Evolutionary conservation across 2,113 vertebrate species (phyloP), one percentile per base, ranked within the genome.

Genomic region (Rousettus leschenaultii): DNA sequence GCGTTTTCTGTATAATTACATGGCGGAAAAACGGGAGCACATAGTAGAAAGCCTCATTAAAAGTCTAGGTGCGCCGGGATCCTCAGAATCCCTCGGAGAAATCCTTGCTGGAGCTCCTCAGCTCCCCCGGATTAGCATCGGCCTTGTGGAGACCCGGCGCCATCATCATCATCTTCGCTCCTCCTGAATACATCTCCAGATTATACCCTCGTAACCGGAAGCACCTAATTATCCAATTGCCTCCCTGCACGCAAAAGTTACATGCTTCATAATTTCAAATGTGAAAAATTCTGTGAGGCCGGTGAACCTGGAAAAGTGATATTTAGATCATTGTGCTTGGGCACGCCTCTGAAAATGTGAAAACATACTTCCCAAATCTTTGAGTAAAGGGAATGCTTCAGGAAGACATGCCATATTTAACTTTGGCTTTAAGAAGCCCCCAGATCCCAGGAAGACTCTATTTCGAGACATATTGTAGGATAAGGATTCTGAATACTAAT

Each of bases 201-300:
- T 89, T 71, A 71, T 48, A 48, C 1, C 3, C 35, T 48, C n/a
- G 51, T 84, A 91, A 53, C 45, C 38, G 16, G 82, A 91, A 85
- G 28, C 55, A 71, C 24, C 13, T 91, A 86, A 95, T 92, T 95
- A 53, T 84, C 33, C 86, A 68, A 8, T 79, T 38, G n/a, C 43
- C 80, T 95, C 43, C 18, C 55, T 94, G 55, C 24, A 88, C 10
- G 21, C 51, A 40, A 79, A 96, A 55, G 59, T 33, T 38, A 43
- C 24, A 45, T 79, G 43, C 19, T 78, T 94, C 40, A 11, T 94
- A 63, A 75, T 80, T 92, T 84, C 53, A 91, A 91, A 86, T 73
- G 71, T 68, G 48, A 86, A 86, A 71, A 96, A 57, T 16, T 11
- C 59, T 12, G 22, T 13, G 30, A 82, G 51, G 86, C 7, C 26